A percentile compares a stretch with the other conserved stretches of the same genome.
Conservation (phyloP, 1,140 invertebrate species). For the Rhagoletis zephyria region DNA sequence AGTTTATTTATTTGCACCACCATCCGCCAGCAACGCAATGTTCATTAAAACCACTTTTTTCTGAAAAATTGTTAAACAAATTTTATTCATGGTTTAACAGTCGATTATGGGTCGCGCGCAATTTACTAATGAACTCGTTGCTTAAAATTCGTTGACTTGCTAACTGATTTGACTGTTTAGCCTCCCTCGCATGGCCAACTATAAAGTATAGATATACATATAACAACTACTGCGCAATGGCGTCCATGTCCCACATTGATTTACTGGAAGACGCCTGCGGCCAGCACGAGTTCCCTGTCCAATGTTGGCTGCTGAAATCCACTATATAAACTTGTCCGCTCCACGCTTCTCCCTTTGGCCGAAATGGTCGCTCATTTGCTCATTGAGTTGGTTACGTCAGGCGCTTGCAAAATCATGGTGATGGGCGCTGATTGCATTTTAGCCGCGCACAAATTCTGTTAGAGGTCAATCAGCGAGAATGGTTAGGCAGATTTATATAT, state of each 20-base stretch:
- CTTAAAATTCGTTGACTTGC: background rate
- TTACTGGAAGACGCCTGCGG: constrained; percentile 21
- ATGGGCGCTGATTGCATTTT: constrained; percentile 19
- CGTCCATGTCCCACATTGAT: background rate
- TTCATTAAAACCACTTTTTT: background rate
- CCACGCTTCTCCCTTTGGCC: background rate
- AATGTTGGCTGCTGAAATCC: background rate
- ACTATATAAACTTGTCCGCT: constrained; percentile 13
- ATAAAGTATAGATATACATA: too few species aligned
- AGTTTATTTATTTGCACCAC: background rate
- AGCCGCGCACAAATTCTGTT: background rate
- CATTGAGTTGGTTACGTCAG: background rate
- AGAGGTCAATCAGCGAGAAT: background rate
- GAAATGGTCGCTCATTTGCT: background rate
- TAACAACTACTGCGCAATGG: background rate
- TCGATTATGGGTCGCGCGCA: background rate
- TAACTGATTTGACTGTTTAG: constrained; percentile 14
- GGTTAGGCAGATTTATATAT: background rate
- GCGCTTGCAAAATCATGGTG: constrained; percentile 36
- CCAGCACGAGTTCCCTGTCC: constrained; percentile 54
- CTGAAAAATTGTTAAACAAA: constrained; percentile 4
- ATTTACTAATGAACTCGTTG: constrained; percentile 38
- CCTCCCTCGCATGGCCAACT: constrained; percentile 32
- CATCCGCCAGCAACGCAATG: background rate
- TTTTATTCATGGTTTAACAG: background rate